These are phyloP conservation scores for Homalodisca vitripennis DNA, from an alignment of 1,140 invertebrate genomes.

Conservation along the genomic window DNA sequence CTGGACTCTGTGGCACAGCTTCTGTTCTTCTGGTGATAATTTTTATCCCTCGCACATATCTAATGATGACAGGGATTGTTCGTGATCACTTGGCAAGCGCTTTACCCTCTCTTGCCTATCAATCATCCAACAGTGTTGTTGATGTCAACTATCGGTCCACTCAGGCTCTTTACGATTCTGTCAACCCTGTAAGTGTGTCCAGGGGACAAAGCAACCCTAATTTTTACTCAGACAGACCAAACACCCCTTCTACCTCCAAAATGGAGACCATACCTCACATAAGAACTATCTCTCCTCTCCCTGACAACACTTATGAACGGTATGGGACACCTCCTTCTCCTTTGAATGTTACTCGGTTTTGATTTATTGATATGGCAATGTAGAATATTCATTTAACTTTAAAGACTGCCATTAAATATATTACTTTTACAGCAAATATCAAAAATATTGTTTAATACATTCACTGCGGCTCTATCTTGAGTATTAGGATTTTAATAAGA, in stretches of 20 bases:
- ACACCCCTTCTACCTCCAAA: slow-evolving; percentile 38
- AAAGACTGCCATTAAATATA: no score
- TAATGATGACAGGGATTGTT: slow-evolving; percentile 51
- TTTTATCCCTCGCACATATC: slow-evolving; percentile 58
- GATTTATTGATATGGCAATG: no score
- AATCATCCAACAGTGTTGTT: slow-evolving; percentile 36
- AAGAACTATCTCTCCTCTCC: slow-evolving; percentile 9
- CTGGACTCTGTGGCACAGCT: slow-evolving; percentile 46
- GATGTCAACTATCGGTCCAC: slow-evolving; percentile 44
- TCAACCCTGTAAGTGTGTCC: slow-evolving; percentile 29
- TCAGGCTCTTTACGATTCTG: slow-evolving; percentile 47
- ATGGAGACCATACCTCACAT: slow-evolving; percentile 35
- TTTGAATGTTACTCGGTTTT: slow-evolving; percentile 43
- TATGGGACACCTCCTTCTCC: slow-evolving; percentile 42
- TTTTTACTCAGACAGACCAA: slow-evolving; percentile 39
- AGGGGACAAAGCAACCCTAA: slow-evolving; percentile 39
- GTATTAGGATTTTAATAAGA: no score
- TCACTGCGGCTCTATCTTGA: no score
- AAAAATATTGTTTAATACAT: no score
- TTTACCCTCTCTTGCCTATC: slow-evolving; percentile 40
- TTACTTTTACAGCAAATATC: no score
- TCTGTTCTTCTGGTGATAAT: slow-evolving; percentile 55
- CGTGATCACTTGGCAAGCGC: slow-evolving; percentile 45
- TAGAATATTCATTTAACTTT: no score
- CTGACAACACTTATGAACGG: slow-evolving; percentile 40